phyloP scores from a whole-genome alignment of 2,888 invertebrate species.

The Drosophila peninsularis region DNA sequence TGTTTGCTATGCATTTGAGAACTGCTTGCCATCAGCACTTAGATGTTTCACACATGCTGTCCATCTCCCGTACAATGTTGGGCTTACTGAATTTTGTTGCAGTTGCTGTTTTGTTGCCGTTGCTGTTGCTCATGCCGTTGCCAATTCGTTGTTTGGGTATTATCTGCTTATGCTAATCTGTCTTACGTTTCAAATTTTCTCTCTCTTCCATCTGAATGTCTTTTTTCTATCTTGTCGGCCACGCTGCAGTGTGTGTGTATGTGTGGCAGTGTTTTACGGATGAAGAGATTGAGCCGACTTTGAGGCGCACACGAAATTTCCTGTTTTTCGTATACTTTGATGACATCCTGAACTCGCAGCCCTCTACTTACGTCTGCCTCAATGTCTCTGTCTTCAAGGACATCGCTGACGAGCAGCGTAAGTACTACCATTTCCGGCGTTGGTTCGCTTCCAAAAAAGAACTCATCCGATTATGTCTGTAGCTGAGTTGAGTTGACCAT shows the following conservation, averaged over 20 bases:
- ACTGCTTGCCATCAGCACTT: slow-evolving; percentile 60
- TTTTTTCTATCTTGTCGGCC: background rate
- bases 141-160: slow-evolving; percentile 49
- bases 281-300: slow-evolving; percentile 67
- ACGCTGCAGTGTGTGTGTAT: slow-evolving; percentile 18
- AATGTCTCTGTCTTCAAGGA: slow-evolving; percentile 77
- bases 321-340: slow-evolving; percentile 53
- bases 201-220: slow-evolving; percentile 21
- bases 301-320: slow-evolving; percentile 30
- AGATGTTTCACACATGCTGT: slow-evolving; percentile 61
- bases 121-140: slow-evolving; percentile 43
- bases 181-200: slow-evolving; percentile 66
- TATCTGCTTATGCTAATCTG: slow-evolving; percentile 80
- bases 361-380: slow-evolving; percentile 38
- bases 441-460: slow-evolving; percentile 27
- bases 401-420: slow-evolving; percentile 62
- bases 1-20: slow-evolving; percentile 40
- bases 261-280: slow-evolving; percentile 42
- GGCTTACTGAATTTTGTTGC: slow-evolving; percentile 32
- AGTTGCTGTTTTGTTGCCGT: slow-evolving; percentile 38
- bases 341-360: slow-evolving; percentile 48
- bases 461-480: slow-evolving; percentile 63
- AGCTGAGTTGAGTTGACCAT: slow-evolving; percentile 52
- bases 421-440: slow-evolving; percentile 63
- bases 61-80: slow-evolving; percentile 28